Base-by-base conservation (phyloP, 2,888 invertebrate species). In the Adelognathus sp. region DNA sequence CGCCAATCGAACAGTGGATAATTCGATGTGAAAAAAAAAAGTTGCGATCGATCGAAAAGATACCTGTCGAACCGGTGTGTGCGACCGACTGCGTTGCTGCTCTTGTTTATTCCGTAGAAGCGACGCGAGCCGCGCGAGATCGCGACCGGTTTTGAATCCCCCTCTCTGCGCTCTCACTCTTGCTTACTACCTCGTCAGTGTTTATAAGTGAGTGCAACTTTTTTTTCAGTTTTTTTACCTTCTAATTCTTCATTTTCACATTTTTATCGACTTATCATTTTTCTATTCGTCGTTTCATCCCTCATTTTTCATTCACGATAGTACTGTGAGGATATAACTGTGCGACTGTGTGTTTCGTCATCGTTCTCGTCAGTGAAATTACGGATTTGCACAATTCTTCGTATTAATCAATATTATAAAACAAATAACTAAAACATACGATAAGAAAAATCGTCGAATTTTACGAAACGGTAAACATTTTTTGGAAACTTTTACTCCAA, bases 81-180 rank as follows among this genome's bases (percentile, higher is more conserved):
- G 39, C 39, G 39, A 5, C n/a, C n/a, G 46, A 18, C n/a, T n/a
- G 18, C 21, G 18, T 21, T 21, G 21, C 16, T 18, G 56, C 9
- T 31, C 16, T 14, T 56, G 16, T 56, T 16, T 18, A 16, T 18
- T 56, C 50, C 24, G 44, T n/a, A 52, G 52, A 66, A 33, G 24
- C 50, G 33, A 52, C n/a, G n/a, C n/a, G 50, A 50, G 52, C 36
- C 50, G 64, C 64, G 50, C 50, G 64, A 36, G 46, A 41, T 33
- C 64, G 64, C 58, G 69, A 70, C 58, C 69, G 56, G 56, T 56
- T 56, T 46, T 29, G 14, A 39, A 7, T 16, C 29, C 24, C 56
- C 44, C 21, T 6, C 14, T 14, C 16, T 18, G 4, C 44, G 18
- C 3, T 21, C 44, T 29, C 58, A 18, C 11, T 36, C 36, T 1